Evolutionary conservation across 2,113 vertebrate genomes (phyloP), one percentile per base, ranked within the genome.

Genomic region (Crypturellus undulatus): DNA sequence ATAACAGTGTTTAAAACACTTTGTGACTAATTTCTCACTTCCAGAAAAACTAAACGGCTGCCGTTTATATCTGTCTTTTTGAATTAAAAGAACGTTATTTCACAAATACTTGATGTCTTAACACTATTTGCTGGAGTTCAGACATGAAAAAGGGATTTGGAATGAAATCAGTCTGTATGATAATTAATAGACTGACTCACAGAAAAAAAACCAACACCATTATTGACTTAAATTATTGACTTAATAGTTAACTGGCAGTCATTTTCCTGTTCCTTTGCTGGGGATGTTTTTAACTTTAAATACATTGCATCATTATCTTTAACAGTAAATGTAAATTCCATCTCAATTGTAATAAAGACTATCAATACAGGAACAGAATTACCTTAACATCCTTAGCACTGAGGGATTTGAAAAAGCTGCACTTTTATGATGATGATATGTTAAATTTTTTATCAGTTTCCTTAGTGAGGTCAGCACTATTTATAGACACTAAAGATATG

Each of bases 361-460:
- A 90, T 79, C 92, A 92, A 84, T 76, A 91, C 12, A 70, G 79
- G 79, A 78, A 84, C 93, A 87, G 11, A 91, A 91, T 86, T 80
- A 87, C 68, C 62, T 95, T 85, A 94, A 80, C 28, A 75, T 38
- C 51, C 45, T 45, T n/a, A 80, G 79, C 73, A 87, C 58, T 94
- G 80, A 89, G 72, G 42, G 72, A 76, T 91, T 84, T 65, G 89
- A 80, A 77, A 52, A 84, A 76, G 52, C 34, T 88, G 51, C 25
- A 34, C 68, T 92, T 93, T 90, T 79, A 78, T 54, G n/a, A 67
- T 62, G 92, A 82, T 19, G 22, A n/a, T 52, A 82, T 1, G 19
- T 85, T 94, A 91, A 94, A 87, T 85, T 92, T 96, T 95, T 97
- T 81, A 95, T 93, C 85, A 94, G 60, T 82, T 96, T 92, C 90